Percentiles rank a stretch among this genome's conserved stretches.
phyloP scores from a whole-genome alignment of 1,140 invertebrate species.

The Diabrotica virgifera region DNA sequence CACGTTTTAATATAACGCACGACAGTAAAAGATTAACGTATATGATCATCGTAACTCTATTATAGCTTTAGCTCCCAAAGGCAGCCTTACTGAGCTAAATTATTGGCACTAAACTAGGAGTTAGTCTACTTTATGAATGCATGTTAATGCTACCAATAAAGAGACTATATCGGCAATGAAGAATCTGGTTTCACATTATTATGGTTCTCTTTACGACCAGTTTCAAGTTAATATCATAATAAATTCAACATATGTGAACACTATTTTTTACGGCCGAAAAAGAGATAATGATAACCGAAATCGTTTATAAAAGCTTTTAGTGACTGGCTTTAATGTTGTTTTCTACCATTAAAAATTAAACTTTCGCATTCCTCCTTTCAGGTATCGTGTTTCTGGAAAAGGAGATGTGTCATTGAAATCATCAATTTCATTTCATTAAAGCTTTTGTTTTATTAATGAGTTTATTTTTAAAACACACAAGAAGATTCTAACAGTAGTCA shows the following conservation, averaged over 20 bases:
- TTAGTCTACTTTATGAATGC: constrained; percentile 10
- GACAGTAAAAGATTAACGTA: too few relatives aligned
- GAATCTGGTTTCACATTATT: constrained; percentile 21
- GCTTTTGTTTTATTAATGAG: too few relatives aligned
- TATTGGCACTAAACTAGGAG: constrained; percentile 11
- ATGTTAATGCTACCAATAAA: constrained; percentile 25
- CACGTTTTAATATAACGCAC: too few relatives aligned
- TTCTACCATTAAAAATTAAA: constrained; percentile 21
- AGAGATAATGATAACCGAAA: constrained; percentile 27
- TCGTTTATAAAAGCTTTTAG: constrained; percentile 31
- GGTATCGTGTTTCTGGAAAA: constrained; percentile 7
- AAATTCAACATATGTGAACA: constrained; percentile 36
- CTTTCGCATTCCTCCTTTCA: constrained; percentile 10
- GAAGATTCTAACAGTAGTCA: too few relatives aligned
- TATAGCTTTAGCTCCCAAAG: constrained; percentile 4
- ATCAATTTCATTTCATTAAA: too few relatives aligned
- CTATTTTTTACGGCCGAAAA: constrained; percentile 28
- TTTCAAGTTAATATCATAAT: constrained; percentile 35
- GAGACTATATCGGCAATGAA: constrained; percentile 18
- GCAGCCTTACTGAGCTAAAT: not conserved
- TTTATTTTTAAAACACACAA: too few relatives aligned
- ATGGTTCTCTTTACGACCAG: constrained; percentile 25
- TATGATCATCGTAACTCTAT: not conserved
- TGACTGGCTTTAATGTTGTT: constrained; percentile 24
- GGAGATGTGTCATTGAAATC: too few relatives aligned